Percentiles rank a stretch among this genome's conserved stretches.
Conservation (phyloP, 2,888 invertebrate species). For the Itoplectis maculator region DNA sequence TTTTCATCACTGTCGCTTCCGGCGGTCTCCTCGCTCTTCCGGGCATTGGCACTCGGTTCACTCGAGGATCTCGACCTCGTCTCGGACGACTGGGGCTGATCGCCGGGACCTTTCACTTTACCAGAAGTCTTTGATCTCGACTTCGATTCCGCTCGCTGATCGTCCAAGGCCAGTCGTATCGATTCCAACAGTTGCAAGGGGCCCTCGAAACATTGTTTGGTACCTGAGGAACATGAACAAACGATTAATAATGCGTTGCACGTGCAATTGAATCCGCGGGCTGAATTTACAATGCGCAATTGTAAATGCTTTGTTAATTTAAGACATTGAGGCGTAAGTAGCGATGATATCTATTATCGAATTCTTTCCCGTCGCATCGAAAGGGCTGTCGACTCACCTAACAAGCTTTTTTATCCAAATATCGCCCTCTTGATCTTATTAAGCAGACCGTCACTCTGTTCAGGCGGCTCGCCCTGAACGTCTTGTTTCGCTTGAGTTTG, state of each 20-base stretch:
- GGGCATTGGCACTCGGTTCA: constrained; percentile 43
- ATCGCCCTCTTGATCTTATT: constrained; percentile 87
- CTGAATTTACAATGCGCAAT: background rate
- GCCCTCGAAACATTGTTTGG: constrained; percentile 87
- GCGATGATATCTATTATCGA: background rate
- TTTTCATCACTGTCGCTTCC: constrained; percentile 70
- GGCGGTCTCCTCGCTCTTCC: constrained; percentile 72
- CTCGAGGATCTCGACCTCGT: constrained; percentile 25
- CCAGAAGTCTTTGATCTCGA: constrained; percentile 10
- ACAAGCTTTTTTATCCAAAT: constrained; percentile 85
- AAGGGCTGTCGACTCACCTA: constrained; percentile 76
- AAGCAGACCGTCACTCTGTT: constrained; percentile 85
- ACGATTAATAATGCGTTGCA: background rate
- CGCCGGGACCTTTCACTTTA: constrained; percentile 69
- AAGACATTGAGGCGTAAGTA: background rate
- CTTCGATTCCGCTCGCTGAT: constrained; percentile 74
- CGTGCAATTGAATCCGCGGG: background rate
- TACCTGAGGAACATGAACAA: constrained; percentile 85
- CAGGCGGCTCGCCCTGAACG: constrained; percentile 75
- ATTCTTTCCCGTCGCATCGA: background rate
- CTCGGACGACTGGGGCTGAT: constrained; percentile 69
- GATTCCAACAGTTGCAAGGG: constrained; percentile 87
- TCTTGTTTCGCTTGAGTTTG: constrained; percentile 85
- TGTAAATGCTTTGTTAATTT: background rate
- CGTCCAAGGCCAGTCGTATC: constrained; percentile 87